These are phyloP conservation scores for Dasyurus viverrinus DNA, from an alignment of 2,113 vertebrate species.

Conservation along the genomic window DNA sequence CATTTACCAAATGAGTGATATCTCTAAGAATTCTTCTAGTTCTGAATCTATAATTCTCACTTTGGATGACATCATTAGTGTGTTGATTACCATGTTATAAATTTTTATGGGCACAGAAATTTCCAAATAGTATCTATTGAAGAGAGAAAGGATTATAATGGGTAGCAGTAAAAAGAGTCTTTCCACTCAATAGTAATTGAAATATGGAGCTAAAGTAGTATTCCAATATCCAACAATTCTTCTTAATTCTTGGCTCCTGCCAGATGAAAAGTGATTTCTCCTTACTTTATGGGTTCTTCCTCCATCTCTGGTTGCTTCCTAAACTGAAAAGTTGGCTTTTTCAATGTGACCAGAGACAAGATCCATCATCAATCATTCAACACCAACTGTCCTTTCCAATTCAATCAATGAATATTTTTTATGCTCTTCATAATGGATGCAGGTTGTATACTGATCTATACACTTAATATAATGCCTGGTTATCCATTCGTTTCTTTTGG, in stretches of 20 bases:
- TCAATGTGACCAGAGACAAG: neutral
- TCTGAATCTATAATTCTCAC: neutral
- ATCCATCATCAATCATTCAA: neutral
- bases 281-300: neutral
- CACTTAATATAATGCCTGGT: neutral
- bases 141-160: neutral
- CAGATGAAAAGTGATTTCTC: neutral
- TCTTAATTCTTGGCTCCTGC: accelerated
- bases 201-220: neutral
- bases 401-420: neutral
- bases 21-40: neutral
- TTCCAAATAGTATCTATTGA: neutral
- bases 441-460: neutral
- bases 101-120: neutral
- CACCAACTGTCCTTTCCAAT: neutral
- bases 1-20: neutral
- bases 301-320: neutral
- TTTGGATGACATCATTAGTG: neutral
- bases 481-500: neutral
- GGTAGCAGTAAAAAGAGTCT: neutral
- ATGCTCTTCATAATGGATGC: neutral
- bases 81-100: neutral
- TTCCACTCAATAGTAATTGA: neutral
- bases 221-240: neutral
- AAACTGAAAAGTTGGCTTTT: neutral